A percentile compares a stretch with the other conserved stretches of the same genome.
These are phyloP conservation scores for Nyctibius bracteatus DNA, from an alignment of 2,113 vertebrate genomes.

Conservation along the genomic window DNA sequence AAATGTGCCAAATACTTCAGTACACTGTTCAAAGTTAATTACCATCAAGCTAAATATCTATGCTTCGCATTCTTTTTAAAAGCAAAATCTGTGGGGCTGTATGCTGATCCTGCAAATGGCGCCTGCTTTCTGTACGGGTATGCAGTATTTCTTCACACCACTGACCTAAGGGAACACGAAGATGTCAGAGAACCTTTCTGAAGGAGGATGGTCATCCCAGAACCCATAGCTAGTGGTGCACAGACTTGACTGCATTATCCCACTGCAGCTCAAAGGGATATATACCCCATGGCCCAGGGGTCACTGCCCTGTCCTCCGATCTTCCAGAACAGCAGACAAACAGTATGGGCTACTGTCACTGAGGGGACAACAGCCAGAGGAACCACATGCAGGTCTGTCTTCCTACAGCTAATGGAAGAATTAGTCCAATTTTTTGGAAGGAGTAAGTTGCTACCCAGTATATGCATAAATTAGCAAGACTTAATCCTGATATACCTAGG, in stretches of 20 bases:
- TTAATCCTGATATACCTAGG: background rate
- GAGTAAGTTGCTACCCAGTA: background rate
- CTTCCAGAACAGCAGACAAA: background rate
- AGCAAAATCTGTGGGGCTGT: background rate
- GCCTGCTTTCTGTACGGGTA: background rate
- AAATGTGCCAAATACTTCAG: constrained; percentile 13
- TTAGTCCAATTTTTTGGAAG: background rate
- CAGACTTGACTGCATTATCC: background rate
- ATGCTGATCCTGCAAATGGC: background rate
- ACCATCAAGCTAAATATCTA: background rate
- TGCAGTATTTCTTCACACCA: background rate
- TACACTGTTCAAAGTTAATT: constrained; percentile 15
- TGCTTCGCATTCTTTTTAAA: background rate
- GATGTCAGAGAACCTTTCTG: background rate
- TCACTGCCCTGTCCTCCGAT: background rate
- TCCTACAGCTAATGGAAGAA: background rate
- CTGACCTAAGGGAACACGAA: background rate
- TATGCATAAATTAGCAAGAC: background rate
- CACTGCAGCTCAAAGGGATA: background rate
- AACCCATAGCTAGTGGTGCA: background rate
- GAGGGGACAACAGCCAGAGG: background rate
- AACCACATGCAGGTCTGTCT: background rate
- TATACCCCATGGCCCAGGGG: rapidly evolving
- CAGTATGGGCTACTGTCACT: background rate
- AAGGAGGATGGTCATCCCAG: background rate